Conservation (phyloP, 2,888 invertebrate genomes). For the Cristatella mucedo region DNA sequence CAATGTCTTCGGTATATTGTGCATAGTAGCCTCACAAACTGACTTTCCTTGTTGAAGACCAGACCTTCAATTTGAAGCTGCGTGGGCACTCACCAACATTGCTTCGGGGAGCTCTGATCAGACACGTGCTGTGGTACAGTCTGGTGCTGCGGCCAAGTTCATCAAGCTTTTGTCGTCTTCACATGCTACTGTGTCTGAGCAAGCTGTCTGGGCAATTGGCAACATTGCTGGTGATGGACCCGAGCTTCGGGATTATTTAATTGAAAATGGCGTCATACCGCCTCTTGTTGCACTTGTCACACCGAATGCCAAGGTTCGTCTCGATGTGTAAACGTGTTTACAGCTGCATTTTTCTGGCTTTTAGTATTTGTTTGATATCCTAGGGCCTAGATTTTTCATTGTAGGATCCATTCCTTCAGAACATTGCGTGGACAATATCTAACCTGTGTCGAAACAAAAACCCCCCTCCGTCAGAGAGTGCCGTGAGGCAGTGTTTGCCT, state of each 20-base stretch:
- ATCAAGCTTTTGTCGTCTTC: constrained; percentile 54
- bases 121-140: constrained; percentile 67
- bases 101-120: constrained; percentile 84
- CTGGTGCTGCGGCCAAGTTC: constrained; percentile 69
- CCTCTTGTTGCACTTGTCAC: constrained; percentile 53
- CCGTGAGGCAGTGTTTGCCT: constrained; percentile 56
- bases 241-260: constrained; percentile 61
- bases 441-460: constrained; percentile 88
- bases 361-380: no score
- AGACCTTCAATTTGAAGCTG: constrained; percentile 66
- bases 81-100: constrained; percentile 93
- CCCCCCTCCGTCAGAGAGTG: constrained; percentile 59
- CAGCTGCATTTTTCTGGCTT: no score
- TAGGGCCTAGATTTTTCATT: no score
- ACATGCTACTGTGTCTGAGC: constrained; percentile 48
- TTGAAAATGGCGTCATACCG: constrained; percentile 54
- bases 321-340: no score
- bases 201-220: constrained; percentile 88
- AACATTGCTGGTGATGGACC: constrained; percentile 65
- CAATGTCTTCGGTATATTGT: background rate
- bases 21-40: background rate
- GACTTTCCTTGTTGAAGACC: constrained; percentile 19
- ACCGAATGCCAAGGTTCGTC: constrained; percentile 41
- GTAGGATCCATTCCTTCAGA: constrained; percentile 49
- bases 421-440: constrained; percentile 80